These are phyloP conservation scores for Paramormyrops hopkinsi DNA, from an alignment of 2,797 vertebrate species.

Conservation along the genomic window DNA sequence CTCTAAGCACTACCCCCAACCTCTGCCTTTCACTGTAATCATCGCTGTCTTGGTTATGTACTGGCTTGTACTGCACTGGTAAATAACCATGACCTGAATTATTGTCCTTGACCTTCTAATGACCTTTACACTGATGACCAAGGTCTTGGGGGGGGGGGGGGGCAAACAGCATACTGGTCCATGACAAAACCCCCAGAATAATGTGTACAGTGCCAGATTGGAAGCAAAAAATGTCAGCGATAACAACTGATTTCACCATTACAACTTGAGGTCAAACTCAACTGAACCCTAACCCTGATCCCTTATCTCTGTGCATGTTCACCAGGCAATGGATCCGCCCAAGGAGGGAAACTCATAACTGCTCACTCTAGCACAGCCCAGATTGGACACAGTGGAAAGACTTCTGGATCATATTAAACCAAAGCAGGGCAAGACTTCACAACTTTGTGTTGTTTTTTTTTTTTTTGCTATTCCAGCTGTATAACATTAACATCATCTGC, in stretches of 20 bases:
- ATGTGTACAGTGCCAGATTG: neutral
- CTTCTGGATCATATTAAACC: constrained; percentile 12
- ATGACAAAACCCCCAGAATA: neutral
- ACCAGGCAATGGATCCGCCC: neutral
- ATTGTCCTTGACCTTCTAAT: neutral
- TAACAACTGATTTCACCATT: neutral
- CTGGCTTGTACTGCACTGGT: neutral
- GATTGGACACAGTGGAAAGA: constrained; percentile 3
- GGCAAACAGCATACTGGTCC: neutral
- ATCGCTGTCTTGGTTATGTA: neutral
- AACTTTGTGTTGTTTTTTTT: neutral
- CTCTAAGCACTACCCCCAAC: neutral
- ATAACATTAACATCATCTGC: neutral
- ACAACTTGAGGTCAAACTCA: neutral
- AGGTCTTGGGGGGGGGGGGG: neutral
- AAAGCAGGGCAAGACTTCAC: neutral
- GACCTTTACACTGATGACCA: neutral
- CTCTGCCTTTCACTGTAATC: neutral
- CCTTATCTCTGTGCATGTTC: neutral
- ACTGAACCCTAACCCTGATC: neutral
- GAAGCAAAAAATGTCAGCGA: neutral
- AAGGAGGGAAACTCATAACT: neutral
- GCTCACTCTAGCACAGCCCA: neutral
- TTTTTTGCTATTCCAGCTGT: constrained; percentile 4
- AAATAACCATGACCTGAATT: neutral